phyloP scores from a whole-genome alignment of 2,797 vertebrate genomes.

The Mycteria americana region DNA sequence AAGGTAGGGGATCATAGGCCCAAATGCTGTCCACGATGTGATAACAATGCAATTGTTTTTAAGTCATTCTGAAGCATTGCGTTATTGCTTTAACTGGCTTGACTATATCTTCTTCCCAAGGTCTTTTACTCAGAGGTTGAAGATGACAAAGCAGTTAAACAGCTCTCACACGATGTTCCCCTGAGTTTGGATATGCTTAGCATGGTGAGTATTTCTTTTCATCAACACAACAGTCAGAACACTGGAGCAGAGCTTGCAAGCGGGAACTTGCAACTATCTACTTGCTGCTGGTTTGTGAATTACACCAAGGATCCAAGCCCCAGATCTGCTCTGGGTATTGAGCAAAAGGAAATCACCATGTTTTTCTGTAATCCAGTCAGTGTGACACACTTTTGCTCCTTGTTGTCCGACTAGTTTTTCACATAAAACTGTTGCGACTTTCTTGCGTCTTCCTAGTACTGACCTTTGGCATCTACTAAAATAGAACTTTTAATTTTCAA shows the following conservation, averaged over 20 bases:
- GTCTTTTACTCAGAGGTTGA: conserved; percentile 89
- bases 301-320: neutral
- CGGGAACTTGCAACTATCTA: neutral
- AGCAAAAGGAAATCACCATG: neutral
- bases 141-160: conserved; percentile 73
- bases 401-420: neutral
- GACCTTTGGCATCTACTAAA: neutral
- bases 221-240: neutral
- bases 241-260: neutral
- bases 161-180: conserved; percentile 79
- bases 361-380: neutral
- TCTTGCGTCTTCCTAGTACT: neutral
- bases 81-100: neutral
- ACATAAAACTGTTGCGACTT: neutral
- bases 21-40: neutral
- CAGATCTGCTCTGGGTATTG: neutral
- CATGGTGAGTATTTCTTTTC: conserved; percentile 78
- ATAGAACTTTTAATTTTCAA: neutral
- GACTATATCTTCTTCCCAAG: conserved; percentile 67
- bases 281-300: neutral
- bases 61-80: neutral
- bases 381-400: neutral
- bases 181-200: conserved; percentile 81
- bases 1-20: neutral
- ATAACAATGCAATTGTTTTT: neutral